phyloP scores from a whole-genome alignment of 2,888 invertebrate species.

The Cephus rjabovi region DNA sequence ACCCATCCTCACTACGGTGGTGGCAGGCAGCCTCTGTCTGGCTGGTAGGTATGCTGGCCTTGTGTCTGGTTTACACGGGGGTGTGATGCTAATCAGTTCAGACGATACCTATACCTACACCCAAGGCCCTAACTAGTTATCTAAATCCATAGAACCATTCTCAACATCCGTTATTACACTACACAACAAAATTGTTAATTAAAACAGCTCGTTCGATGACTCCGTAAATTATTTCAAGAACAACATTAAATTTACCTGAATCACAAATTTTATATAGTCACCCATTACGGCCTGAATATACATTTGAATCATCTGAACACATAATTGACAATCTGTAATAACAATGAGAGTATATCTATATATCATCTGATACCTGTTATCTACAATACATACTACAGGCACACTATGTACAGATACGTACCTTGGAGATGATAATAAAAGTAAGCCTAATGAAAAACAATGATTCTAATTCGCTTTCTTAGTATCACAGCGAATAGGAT shows the following conservation, averaged over 20 bases:
- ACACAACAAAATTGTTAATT: background rate
- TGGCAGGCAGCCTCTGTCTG: conserved; percentile 14
- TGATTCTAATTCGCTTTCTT: conserved; percentile 31
- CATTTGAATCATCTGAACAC: background rate
- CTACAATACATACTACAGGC: background rate
- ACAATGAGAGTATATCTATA: too few relatives aligned
- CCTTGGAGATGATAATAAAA: conserved; percentile 12
- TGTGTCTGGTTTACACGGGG: conserved; percentile 47
- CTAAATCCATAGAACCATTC: background rate
- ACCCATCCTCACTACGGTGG: conserved; percentile 17
- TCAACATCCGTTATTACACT: background rate
- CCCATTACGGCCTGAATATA: background rate
- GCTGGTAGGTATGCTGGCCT: conserved; percentile 55
- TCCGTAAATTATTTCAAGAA: background rate
- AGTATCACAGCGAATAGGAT: conserved; percentile 27
- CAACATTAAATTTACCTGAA: background rate
- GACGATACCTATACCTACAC: background rate
- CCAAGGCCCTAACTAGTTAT: background rate
- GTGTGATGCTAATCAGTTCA: conserved; percentile 63
- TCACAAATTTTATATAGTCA: background rate
- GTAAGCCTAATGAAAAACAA: conserved; percentile 30
- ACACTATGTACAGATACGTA: conserved; percentile 25
- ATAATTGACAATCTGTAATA: background rate
- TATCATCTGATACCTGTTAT: too few relatives aligned
- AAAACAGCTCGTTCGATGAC: background rate